Evolutionary conservation across 2,113 vertebrate species (phyloP).

Genomic region (Collichthys lucidus): DNA sequence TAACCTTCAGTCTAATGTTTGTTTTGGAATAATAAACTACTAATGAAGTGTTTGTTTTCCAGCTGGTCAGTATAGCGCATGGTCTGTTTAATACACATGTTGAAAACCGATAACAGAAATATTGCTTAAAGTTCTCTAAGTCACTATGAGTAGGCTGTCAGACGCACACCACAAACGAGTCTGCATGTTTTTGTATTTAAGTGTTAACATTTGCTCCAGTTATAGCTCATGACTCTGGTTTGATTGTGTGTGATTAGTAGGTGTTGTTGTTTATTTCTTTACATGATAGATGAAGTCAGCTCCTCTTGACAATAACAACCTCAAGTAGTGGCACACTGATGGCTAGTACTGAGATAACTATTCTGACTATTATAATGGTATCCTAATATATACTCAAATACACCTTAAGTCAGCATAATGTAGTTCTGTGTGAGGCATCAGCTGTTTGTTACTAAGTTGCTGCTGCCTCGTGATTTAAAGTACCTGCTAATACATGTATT

Average conservation of each 20-base stretch:
- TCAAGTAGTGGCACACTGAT: neutral
- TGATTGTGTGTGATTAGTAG: neutral
- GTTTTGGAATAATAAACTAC: no score
- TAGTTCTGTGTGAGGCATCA: neutral
- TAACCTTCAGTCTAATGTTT: neutral
- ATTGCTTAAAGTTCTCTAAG: slow-evolving; percentile 1
- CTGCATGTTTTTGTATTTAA: no score
- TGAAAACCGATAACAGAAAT: neutral
- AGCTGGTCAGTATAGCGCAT: neutral
- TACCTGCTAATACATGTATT: neutral
- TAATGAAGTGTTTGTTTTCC: neutral
- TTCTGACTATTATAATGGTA: neutral
- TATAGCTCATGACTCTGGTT: neutral
- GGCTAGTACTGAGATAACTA: slow-evolving; percentile 13
- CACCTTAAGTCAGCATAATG: neutral
- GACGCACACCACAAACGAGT: no score
- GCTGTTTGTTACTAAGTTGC: neutral
- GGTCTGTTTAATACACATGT: neutral
- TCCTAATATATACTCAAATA: neutral
- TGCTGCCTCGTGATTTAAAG: neutral
- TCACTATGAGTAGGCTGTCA: neutral
- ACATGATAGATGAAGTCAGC: neutral
- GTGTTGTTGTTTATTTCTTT: neutral
- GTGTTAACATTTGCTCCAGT: neutral
- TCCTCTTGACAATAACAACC: neutral